Evolutionary conservation across 2,797 vertebrate species (phyloP).

Genomic region (Acrossocheilus wenchowensis): DNA sequence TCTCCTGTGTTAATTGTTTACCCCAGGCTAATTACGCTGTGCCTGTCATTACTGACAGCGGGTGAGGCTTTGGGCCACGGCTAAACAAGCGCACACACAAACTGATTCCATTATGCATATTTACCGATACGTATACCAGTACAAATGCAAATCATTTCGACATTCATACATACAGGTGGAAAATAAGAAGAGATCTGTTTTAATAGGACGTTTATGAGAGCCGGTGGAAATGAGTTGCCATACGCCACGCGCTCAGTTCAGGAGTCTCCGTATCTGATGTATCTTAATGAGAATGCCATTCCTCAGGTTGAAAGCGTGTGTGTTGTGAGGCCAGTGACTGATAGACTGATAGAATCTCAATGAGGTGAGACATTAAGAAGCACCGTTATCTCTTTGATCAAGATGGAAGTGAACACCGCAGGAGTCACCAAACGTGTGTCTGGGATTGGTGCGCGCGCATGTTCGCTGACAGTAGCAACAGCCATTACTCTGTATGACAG

Average conservation of each 20-base stretch:
- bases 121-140: constrained; percentile 17
- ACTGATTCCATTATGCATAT: constrained; percentile 39
- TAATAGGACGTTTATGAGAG: constrained; percentile 34
- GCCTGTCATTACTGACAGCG: constrained; percentile 69
- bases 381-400: constrained; percentile 55
- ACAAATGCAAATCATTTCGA: constrained; percentile 40
- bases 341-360: constrained; percentile 52
- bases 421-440: constrained; percentile 41
- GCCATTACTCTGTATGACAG: constrained; percentile 73
- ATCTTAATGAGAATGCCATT: constrained; percentile 56
- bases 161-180: constrained; percentile 39
- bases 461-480: constrained; percentile 61
- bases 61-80: constrained; percentile 41
- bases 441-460: constrained; percentile 30
- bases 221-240: constrained; percentile 54
- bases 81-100: constrained; percentile 34
- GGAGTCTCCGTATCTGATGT: constrained; percentile 44
- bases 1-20: constrained; percentile 79
- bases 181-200: constrained; percentile 47
- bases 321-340: constrained; percentile 51
- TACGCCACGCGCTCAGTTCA: constrained; percentile 18
- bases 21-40: constrained; percentile 77
- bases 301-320: constrained; percentile 47
- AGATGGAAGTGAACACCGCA: constrained; percentile 53
- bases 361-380: constrained; percentile 44